A percentile compares a stretch with the other conserved stretches of the same genome.
Evolutionary conservation across 2,888 invertebrate genomes (phyloP).

Genomic region (Perdita meconis): DNA sequence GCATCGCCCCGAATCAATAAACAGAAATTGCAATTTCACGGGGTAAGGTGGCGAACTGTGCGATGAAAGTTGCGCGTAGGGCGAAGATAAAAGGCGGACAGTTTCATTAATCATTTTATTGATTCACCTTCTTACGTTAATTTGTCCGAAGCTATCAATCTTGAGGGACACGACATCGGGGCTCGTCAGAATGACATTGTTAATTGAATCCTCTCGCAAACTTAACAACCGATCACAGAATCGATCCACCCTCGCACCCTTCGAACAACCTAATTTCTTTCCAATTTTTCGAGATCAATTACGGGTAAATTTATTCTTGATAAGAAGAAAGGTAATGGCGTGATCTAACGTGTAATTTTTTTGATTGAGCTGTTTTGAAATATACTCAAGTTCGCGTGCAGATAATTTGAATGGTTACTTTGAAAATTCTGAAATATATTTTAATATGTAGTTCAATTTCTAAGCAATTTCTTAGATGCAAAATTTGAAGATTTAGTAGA

Average conservation of each 20-base stretch:
- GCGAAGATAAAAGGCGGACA: neutral
- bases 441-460: no score
- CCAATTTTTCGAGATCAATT: constrained; percentile 29
- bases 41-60: neutral
- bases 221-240: constrained; percentile 35
- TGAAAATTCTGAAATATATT: no score
- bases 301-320: neutral
- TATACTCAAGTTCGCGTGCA: no score
- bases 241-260: constrained; percentile 9
- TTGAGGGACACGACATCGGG: constrained; percentile 35
- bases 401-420: no score
- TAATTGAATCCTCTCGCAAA: constrained; percentile 46
- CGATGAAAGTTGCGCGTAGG: neutral
- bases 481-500: no score
- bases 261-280: constrained; percentile 27
- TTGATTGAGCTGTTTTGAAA: no score
- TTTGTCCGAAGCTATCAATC: constrained; percentile 52
- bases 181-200: constrained; percentile 27
- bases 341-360: no score
- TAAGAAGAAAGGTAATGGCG: neutral
- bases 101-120: constrained; percentile 51
- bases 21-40: constrained; percentile 2
- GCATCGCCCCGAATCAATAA: constrained; percentile 6
- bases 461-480: no score
- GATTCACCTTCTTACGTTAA: constrained; percentile 44